A percentile compares a stretch with the other conserved stretches of the same genome.
These are phyloP conservation scores for Callimorpha dominula DNA, from an alignment of 2,888 invertebrate genomes.

Conservation along the genomic window DNA sequence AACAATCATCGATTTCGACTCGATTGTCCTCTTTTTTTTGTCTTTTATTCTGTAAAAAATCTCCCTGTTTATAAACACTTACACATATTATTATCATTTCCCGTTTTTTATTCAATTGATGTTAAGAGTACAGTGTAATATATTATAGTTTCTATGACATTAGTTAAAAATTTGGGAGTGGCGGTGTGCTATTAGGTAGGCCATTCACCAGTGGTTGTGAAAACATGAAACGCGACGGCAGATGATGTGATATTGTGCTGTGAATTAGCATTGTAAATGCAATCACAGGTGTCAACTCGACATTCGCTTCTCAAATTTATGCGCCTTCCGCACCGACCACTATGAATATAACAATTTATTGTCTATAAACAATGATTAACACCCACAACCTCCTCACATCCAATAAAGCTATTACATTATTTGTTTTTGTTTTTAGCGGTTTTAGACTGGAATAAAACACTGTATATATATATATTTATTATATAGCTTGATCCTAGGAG, in stretches of 20 bases:
- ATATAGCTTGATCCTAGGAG: background rate
- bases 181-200: conserved; percentile 24
- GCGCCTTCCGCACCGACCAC: conserved; percentile 78
- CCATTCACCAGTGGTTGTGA: conserved; percentile 52
- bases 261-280: conserved; percentile 87
- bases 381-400: conserved; percentile 59
- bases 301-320: conserved; percentile 83
- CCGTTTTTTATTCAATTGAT: background rate
- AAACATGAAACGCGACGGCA: conserved; percentile 63
- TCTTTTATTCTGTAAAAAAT: background rate
- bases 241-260: conserved; percentile 79
- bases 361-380: conserved; percentile 80
- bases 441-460: conserved; percentile 30
- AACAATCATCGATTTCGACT: background rate
- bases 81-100: background rate
- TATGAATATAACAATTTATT: conserved; percentile 82
- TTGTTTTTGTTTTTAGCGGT: conserved; percentile 49
- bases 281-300: conserved; percentile 85
- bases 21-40: background rate
- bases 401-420: conserved; percentile 74
- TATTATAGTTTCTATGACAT: conserved; percentile 25
- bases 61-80: background rate
- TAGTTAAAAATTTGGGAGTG: conserved; percentile 37
- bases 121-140: background rate
- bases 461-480: background rate